These are phyloP conservation scores for Nibea coibor DNA, from an alignment of 2,113 vertebrate genomes.

Conservation along the genomic window DNA sequence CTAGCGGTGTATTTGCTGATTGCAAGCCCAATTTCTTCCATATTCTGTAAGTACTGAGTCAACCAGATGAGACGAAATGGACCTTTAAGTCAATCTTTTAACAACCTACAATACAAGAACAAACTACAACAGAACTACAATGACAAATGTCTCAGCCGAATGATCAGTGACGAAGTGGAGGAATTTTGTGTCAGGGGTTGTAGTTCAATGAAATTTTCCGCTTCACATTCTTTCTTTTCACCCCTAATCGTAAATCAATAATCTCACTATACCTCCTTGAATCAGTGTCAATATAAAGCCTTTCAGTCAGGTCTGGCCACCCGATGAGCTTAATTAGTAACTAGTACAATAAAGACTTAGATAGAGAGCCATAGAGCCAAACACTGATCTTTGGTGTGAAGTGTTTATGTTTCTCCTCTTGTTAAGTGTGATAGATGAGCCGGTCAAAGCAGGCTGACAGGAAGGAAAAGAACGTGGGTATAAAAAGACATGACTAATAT, in stretches of 20 bases:
- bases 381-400: conserved; percentile 5
- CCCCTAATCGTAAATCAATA: conserved; percentile 46
- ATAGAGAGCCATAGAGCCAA: not conserved
- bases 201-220: conserved; percentile 26
- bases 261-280: conserved; percentile 31
- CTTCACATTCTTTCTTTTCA: conserved; percentile 54
- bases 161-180: not conserved
- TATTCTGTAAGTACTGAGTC: too few species aligned
- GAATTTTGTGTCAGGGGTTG: not conserved
- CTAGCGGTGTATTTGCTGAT: too few species aligned
- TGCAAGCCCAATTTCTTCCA: too few species aligned
- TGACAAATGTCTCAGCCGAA: not conserved
- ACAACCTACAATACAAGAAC: too few species aligned
- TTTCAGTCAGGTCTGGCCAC: conserved; percentile 13
- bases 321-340: conserved; percentile 77
- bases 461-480: not conserved
- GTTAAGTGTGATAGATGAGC: conserved; percentile 36
- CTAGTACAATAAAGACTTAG: conserved; percentile 71
- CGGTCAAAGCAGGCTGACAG: not conserved
- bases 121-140: not conserved
- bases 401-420: conserved; percentile 30
- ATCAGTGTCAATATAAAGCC: conserved; percentile 45
- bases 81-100: not conserved
- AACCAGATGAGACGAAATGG: too few species aligned
- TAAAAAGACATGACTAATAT: not conserved